phyloP scores from a whole-genome alignment of 1,140 invertebrate species.

The Bemisia tabaci region DNA sequence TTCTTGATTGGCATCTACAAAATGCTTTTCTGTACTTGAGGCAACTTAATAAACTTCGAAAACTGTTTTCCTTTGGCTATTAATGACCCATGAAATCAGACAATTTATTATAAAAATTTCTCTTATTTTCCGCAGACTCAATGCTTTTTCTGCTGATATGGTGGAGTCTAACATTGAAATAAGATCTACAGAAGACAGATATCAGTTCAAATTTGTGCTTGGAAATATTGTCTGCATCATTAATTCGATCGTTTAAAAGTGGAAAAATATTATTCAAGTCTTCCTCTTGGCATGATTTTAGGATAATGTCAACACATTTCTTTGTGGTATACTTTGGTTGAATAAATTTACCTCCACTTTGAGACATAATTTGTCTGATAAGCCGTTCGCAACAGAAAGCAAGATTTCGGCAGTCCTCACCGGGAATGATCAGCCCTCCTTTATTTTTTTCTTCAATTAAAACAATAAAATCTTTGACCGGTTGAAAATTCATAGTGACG shows the following conservation, averaged over 20 bases:
- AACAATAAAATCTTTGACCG: no score
- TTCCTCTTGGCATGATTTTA: not conserved
- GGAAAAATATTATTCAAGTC: not conserved
- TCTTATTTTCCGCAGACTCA: not conserved
- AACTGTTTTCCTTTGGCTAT: no score
- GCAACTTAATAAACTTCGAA: no score
- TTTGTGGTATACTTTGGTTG: not conserved
- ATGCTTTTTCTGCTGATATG: not conserved
- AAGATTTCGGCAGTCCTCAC: not conserved
- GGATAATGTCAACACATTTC: not conserved
- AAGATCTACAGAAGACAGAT: not conserved
- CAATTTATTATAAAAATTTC: not conserved
- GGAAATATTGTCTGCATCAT: not conserved
- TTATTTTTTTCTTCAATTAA: not conserved
- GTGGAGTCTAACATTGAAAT: not conserved
- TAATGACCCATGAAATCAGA: not conserved
- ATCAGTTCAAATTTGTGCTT: not conserved
- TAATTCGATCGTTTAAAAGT: not conserved
- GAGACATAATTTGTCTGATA: not conserved
- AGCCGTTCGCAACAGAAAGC: not conserved
- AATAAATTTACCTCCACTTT: not conserved
- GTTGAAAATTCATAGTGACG: no score
- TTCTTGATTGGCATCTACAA: no score
- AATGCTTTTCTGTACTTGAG: no score
- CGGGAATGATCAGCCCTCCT: not conserved